Conservation (phyloP, 2,888 invertebrate genomes). For the Formica aserva region DNA sequence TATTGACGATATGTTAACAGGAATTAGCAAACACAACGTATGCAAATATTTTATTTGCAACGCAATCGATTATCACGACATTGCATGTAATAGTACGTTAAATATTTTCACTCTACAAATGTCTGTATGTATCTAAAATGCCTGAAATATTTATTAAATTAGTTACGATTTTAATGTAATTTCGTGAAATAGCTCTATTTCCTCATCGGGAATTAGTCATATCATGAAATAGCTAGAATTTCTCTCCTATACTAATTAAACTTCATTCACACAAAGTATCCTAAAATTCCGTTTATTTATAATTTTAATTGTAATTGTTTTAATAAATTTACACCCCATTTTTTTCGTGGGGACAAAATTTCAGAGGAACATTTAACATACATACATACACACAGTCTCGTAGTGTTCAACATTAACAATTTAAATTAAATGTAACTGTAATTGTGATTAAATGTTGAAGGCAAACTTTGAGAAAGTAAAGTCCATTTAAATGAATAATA, state of each 20-base stretch:
- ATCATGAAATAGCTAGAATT: neutral
- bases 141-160: slow-evolving; percentile 21
- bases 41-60: slow-evolving; percentile 12
- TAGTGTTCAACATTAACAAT: slow-evolving; percentile 8
- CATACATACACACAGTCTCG: neutral
- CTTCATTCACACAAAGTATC: too few species aligned
- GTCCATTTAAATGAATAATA: slow-evolving; percentile 42
- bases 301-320: neutral
- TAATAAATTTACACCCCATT: neutral
- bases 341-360: neutral
- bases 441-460: slow-evolving; percentile 16
- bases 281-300: neutral
- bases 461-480: slow-evolving; percentile 18
- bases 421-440: neutral
- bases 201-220: slow-evolving; percentile 1
- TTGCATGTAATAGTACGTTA: neutral
- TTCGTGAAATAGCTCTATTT: slow-evolving; percentile 30
- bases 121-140: slow-evolving; percentile 21
- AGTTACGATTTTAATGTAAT: slow-evolving; percentile 24
- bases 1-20: neutral
- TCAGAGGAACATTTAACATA: neutral
- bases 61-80: slow-evolving; percentile 8
- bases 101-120: slow-evolving; percentile 3
- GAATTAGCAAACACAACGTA: neutral
- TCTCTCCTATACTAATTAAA: neutral